Base-by-base conservation (phyloP, 2,113 vertebrate species). In the Falcunculus frontatus region DNA sequence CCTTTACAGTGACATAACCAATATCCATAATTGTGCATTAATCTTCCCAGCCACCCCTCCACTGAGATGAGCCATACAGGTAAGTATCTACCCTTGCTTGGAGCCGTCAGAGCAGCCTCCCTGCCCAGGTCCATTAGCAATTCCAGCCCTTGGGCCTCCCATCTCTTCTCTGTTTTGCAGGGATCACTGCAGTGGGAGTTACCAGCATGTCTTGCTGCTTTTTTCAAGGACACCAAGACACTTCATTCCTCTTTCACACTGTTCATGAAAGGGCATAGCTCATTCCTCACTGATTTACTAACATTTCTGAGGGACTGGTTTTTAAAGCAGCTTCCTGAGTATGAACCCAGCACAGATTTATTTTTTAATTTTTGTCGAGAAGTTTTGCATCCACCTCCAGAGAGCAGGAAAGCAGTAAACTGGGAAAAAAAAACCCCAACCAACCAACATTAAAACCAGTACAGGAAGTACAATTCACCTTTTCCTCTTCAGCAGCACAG, bases 341-440 rank as follows among this genome's bases (percentile, higher is more conserved):
- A 19, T 14, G n/a, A 87, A 69, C 23, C 8, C 55, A 70, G 52
- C 1, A 12, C 7, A 49, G 50, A 44, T 73, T 55, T 89, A 29
- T 55, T 37, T 72, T 77, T 65, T 25, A 21, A 26, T 89, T 83
- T 47, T 57, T 72, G 30, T 47, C 39, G 55, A 57, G 26, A 35
- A 63, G 13, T n/a, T 88, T 90, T 79, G 27, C n/a, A 49, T 70
- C 30, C 0, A 1, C 6, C 7, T 39, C 37, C 70, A 89, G 33
- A 63, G 20, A 88, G 37, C 68, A 87, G 16, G n/a, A 83, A 85
- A 64, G 62, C 42, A 79, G 49, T 0, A 9, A 94, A 49, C n/a
- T 53, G 60, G 59, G 44, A 12, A 29, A 46, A 63, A 57, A 41
- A 8, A 8, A 2, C 0, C 3, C 13, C 39, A 37, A 76, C 0